These are phyloP conservation scores for Heteronetta atricapilla DNA, from an alignment of 2,113 vertebrate species.

Conservation along the genomic window DNA sequence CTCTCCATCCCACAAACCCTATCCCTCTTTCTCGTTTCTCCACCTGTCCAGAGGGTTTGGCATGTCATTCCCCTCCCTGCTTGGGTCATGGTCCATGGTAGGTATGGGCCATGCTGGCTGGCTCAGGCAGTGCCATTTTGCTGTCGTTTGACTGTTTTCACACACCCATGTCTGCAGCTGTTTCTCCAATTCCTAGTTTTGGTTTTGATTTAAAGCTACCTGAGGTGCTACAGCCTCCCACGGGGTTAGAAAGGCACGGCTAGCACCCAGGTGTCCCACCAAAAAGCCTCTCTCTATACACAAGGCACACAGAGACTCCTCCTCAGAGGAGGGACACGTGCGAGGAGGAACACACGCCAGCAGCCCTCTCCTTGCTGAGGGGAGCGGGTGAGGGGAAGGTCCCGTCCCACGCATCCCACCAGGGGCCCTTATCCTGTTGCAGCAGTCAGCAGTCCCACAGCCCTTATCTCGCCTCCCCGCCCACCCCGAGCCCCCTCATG, in stretches of 20 bases:
- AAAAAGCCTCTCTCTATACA: background rate
- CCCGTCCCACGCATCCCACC: background rate
- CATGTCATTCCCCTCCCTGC: background rate
- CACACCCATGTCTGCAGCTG: background rate
- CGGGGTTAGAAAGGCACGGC: background rate
- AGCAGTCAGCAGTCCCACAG: background rate
- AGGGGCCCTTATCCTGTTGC: background rate
- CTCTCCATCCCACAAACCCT: background rate
- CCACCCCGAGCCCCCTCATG: too few relatives aligned
- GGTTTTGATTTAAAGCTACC: background rate
- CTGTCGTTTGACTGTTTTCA: background rate
- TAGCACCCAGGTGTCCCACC: background rate
- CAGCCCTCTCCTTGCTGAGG: accelerated
- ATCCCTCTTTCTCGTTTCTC: background rate
- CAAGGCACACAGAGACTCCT: background rate
- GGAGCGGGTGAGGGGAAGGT: background rate
- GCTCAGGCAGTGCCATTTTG: background rate
- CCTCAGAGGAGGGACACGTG: accelerated
- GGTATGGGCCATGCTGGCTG: accelerated
- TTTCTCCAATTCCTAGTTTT: background rate
- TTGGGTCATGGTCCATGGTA: too few relatives aligned
- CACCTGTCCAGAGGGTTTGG: background rate
- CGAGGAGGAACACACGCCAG: background rate
- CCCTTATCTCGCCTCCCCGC: background rate
- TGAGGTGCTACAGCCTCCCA: background rate